Percentiles rank a stretch among this genome's conserved stretches.
Evolutionary conservation across 2,797 vertebrate genomes (phyloP).

Genomic region (Sebastolobus alascanus): DNA sequence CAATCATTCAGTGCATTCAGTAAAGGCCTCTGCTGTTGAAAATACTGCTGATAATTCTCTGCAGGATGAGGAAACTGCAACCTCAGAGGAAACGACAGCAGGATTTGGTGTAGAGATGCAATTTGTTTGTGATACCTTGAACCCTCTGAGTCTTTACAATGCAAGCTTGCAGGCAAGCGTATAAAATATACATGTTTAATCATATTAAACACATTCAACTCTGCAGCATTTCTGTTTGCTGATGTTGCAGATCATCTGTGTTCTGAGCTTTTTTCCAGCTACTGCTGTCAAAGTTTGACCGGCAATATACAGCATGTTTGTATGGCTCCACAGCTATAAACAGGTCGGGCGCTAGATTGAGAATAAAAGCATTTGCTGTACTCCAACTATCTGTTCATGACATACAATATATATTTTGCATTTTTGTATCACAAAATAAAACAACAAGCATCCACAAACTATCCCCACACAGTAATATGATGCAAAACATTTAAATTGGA

Average conservation of each 20-base stretch:
- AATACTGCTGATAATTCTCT: slow-evolving; percentile 29
- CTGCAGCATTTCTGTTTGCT: slow-evolving; percentile 41
- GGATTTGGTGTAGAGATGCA: background rate
- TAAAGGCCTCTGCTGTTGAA: background rate
- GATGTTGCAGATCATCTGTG: slow-evolving; percentile 6
- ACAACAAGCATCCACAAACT: too few relatives aligned
- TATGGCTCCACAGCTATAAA: background rate
- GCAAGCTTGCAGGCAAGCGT: slow-evolving; percentile 33
- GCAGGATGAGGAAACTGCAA: slow-evolving; percentile 47
- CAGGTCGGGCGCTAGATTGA: background rate
- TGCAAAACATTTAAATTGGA: background rate
- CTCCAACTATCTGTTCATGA: slow-evolving; percentile 1
- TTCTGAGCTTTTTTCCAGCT: background rate
- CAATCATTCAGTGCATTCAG: background rate
- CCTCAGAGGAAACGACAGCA: slow-evolving; percentile 52
- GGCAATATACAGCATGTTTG: background rate
- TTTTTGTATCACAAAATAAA: background rate
- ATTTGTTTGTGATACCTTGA: slow-evolving; percentile 13
- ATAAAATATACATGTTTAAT: slow-evolving; percentile 9
- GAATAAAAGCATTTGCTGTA: background rate
- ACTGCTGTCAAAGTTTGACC: slow-evolving; percentile 4
- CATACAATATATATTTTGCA: background rate
- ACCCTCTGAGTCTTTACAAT: slow-evolving; percentile 12
- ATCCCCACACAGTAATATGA: background rate
- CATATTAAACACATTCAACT: slow-evolving; percentile 1